phyloP scores from a whole-genome alignment of 2,797 vertebrate species.

The Typhlichthys subterraneus region DNA sequence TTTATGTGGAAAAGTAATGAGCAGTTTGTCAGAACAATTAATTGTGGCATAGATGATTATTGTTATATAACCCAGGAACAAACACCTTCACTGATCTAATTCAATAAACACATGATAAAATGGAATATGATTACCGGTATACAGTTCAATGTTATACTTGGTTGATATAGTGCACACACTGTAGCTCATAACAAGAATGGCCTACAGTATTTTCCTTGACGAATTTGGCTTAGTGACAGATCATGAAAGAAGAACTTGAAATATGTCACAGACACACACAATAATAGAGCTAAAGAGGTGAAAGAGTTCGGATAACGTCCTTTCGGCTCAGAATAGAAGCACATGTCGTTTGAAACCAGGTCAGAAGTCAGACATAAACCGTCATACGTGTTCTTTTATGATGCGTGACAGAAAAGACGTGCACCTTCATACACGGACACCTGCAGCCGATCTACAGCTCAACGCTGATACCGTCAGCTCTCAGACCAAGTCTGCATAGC shows the following conservation, averaged over 20 bases:
- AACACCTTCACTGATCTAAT: not conserved
- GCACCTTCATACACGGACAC: not conserved
- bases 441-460: not conserved
- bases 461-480: not conserved
- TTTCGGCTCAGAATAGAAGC: not conserved
- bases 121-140: no score
- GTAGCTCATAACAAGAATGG: not conserved
- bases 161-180: no score
- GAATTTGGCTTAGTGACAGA: not conserved
- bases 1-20: conserved; percentile 43
- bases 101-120: no score
- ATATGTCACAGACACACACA: not conserved
- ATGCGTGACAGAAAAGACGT: not conserved
- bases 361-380: not conserved
- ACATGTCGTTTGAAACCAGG: not conserved
- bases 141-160: no score
- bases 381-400: not conserved
- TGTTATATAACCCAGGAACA: conserved; percentile 28
- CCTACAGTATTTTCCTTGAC: not conserved
- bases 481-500: not conserved
- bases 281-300: no score
- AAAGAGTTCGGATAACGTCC: no score
- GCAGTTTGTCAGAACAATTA: conserved; percentile 24
- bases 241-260: not conserved
- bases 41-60: conserved; percentile 19